Base-by-base conservation (phyloP, 2,113 vertebrate species). In the Lontra canadensis region DNA sequence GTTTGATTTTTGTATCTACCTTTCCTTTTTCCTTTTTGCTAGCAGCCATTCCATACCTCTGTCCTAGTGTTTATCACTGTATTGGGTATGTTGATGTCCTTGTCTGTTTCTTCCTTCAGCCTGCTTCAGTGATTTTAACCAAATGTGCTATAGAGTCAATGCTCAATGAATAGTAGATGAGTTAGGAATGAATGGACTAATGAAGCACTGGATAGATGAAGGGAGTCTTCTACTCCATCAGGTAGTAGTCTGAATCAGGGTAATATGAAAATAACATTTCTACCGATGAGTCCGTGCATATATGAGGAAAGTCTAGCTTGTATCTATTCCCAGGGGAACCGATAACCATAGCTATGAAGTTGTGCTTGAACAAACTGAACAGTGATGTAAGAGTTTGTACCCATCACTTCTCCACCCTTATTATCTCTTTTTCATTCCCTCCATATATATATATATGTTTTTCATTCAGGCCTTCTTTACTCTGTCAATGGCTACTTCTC, bases 101-200 rank as follows among this genome's bases (percentile, higher is more conserved):
- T 20, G 4, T 55, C 29, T 59, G 25, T 89, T 78, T 82, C 47
- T 14, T 84, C 13, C 29, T 49, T 21, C 7, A 11, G 10, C 1
- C 12, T 76, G 42, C 73, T 92, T 83, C 52, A 52, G 71, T 82
- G 71, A 85, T 81, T 87, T 93, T 61, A 89, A 89, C 55, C 21
- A 87, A 84, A 87, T 96, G 79, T 88, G 26, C n/a, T 92, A 23
- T 34, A 20, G 26, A 91, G 44, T 80, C 67, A 92, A 87, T 81
- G 42, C 8, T 88, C 26, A 69, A 88, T 82, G 73, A 96, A 84
- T 92, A 92, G 74, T 81, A 89, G 29, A 87, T 88, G 73, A 76
- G 90, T 96, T 26, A 73, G 69, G 73, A 80, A 95, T 94, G 65
- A 89, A 63, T 74, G 44, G 44, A 76, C 59, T 42, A 31, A 78